These are phyloP conservation scores for Drosophila ironensis DNA, from an alignment of 1,140 invertebrate genomes.

Conservation along the genomic window DNA sequence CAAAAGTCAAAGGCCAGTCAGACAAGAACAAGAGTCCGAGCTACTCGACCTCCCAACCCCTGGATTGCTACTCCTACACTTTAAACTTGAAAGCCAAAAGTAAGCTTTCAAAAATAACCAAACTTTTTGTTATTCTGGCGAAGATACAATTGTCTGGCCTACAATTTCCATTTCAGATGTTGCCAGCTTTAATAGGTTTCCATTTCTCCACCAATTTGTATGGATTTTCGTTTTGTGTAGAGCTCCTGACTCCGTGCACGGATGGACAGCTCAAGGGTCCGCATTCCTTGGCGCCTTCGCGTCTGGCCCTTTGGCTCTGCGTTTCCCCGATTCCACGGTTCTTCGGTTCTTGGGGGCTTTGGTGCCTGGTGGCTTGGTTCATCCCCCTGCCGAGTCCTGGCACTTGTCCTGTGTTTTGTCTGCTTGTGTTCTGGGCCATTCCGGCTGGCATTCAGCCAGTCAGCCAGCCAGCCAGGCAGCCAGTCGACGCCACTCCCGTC, in stretches of 20 bases:
- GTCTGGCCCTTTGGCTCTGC: conserved; percentile 21
- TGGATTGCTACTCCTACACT: background rate
- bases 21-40: conserved; percentile 4
- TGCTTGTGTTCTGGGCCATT: conserved; percentile 54
- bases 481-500: conserved; percentile 44
- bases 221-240: background rate
- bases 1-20: conserved; percentile 47
- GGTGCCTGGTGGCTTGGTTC: too few species aligned
- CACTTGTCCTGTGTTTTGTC: conserved; percentile 14
- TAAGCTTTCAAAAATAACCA: too few species aligned
- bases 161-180: too few species aligned
- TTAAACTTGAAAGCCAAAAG: too few species aligned
- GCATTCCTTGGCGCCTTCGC: conserved; percentile 51
- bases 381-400: conserved; percentile 8
- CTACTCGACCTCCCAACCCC: background rate
- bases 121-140: too few species aligned
- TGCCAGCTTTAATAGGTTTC: too few species aligned
- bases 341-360: too few species aligned
- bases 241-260: conserved; percentile 22
- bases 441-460: conserved; percentile 34
- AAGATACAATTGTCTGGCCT: too few species aligned
- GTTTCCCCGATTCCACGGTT: background rate
- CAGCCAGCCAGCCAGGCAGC: conserved; percentile 40
- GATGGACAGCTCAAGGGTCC: conserved; percentile 35
- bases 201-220: background rate